These are phyloP conservation scores for Scomber japonicus DNA, from an alignment of 2,113 vertebrate genomes.

Conservation along the genomic window DNA sequence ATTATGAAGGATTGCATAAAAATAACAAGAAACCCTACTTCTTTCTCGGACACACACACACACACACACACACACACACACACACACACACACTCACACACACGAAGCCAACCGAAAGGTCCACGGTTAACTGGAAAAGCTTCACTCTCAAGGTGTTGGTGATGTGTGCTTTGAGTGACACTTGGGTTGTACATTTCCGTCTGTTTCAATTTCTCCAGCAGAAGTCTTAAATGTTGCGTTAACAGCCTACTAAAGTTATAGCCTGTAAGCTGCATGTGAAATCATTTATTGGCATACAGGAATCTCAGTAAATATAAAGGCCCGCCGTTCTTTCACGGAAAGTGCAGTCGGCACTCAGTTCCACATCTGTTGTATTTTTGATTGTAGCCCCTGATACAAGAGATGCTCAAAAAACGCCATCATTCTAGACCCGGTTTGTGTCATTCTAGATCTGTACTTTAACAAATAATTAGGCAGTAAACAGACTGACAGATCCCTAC, in stretches of 20 bases:
- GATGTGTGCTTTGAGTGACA: constrained; percentile 41
- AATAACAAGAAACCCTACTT: constrained; percentile 32
- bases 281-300: constrained; percentile 64
- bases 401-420: not conserved
- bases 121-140: constrained; percentile 4
- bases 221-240: constrained; percentile 62
- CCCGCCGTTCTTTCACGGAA: constrained; percentile 35
- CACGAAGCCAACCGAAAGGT: constrained; percentile 13
- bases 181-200: constrained; percentile 4
- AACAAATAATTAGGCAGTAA: not conserved
- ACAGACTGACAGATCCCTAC: too few relatives aligned
- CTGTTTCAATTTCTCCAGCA: constrained; percentile 25
- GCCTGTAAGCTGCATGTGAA: constrained; percentile 53
- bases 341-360: constrained; percentile 9
- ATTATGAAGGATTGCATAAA: constrained; percentile 52
- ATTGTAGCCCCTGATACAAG: too few relatives aligned
- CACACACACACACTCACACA: not conserved
- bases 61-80: not conserved
- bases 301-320: constrained; percentile 49
- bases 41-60: not conserved
- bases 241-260: constrained; percentile 59
- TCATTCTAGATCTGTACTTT: not conserved
- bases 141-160: constrained; percentile 20
- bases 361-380: constrained; percentile 36
- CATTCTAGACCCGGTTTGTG: not conserved